Base-by-base conservation (phyloP, 2,797 vertebrate genomes). In the Helarctos malayanus region DNA sequence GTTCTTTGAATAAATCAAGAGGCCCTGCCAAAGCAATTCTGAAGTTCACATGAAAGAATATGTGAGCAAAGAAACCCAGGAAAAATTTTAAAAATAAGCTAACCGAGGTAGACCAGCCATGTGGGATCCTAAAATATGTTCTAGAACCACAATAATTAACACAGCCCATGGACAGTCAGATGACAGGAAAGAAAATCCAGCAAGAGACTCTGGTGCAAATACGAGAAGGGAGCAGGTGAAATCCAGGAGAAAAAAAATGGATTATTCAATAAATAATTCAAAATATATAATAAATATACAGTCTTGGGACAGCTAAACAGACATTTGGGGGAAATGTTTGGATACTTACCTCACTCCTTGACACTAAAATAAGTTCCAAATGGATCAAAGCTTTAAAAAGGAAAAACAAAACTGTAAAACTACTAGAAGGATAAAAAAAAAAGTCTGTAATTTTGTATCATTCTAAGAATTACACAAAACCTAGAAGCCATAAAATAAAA, bases 391-490 rank as follows among this genome's bases (percentile, higher is more conserved):
- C 80, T 97, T 95, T 96, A 76, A 91, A 85, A 93, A 94, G 59
- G 86, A 35, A 69, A 86, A 89, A 87, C 15, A 15, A 92, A 82
- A 73, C 29, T 18, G 52, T 87, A 54, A 96, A 95, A 73, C 57
- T 68, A 78, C 57, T 59, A 79, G 65, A 94, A 96, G 47, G 79
- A 81, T 85, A 65, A 41, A 63, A 94, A 84, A 83, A 89, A 82
- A 78, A 27, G 63, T 41, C 32, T 49, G 63, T 84, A 92, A 86
- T 65, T n/a, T 95, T 85, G 61, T 92, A 76, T 94, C 79, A 92
- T 93, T 96, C 96, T 92, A 97, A 97, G 84, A 97, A 94, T 97
- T 95, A 96, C 59, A 94, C 54, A 96, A 95, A 95, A 89, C 47
- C 83, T 79, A 97, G 56, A 94, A 95, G 56, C 65, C 29, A 49